A percentile compares a stretch with the other conserved stretches of the same genome.
Evolutionary conservation across 1,140 invertebrate genomes (phyloP).

Genomic region (Drosophila murphyi): DNA sequence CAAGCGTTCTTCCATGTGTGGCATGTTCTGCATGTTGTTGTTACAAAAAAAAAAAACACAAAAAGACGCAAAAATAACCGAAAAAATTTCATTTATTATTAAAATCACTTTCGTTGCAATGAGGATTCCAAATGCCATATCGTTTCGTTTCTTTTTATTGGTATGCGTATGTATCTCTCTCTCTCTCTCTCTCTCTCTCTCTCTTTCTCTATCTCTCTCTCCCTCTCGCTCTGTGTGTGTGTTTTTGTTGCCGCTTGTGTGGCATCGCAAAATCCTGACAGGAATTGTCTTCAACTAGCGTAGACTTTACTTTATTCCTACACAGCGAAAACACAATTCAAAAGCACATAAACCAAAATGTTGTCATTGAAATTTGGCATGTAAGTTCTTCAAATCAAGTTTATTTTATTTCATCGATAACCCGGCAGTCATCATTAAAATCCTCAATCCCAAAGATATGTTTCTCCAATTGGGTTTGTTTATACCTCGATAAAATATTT

Average conservation of each 20-base stretch:
- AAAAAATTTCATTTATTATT: constrained; percentile 77
- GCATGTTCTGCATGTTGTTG: neutral
- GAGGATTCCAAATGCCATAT: constrained; percentile 80
- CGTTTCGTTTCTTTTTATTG: constrained; percentile 82
- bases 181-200: neutral
- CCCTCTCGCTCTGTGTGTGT: constrained; percentile 14
- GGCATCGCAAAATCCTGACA: constrained; percentile 44
- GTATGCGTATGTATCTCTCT: constrained; percentile 61
- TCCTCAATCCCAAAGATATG: too few relatives aligned
- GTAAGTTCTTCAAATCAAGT: too few relatives aligned
- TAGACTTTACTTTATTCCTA: constrained; percentile 37
- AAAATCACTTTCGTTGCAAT: constrained; percentile 84
- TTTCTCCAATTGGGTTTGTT: too few relatives aligned
- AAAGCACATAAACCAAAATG: too few relatives aligned
- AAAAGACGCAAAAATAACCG: constrained; percentile 29
- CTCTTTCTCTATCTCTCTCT: neutral
- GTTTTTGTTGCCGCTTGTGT: neutral
- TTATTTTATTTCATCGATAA: too few relatives aligned
- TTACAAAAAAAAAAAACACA: constrained; percentile 1
- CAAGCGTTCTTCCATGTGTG: neutral
- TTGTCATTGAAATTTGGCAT: too few relatives aligned
- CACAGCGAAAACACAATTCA: neutral
- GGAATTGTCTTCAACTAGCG: constrained; percentile 73
- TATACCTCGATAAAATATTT: too few relatives aligned
- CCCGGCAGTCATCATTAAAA: too few relatives aligned